phyloP scores from a whole-genome alignment of 2,888 invertebrate species.

The Troglohyphantes excavatus region DNA sequence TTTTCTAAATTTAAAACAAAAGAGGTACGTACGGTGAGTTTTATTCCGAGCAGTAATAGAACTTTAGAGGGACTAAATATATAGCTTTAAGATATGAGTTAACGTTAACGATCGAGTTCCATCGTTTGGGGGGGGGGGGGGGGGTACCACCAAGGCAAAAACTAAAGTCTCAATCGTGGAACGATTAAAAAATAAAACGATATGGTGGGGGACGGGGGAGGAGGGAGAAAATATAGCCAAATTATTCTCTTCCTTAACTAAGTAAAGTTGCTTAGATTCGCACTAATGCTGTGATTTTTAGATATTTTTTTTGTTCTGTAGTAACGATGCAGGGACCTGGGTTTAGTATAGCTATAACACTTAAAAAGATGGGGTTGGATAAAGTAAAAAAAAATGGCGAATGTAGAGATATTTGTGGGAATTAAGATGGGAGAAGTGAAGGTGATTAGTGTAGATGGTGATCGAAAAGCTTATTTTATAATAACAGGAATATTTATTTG shows the following conservation, averaged over 20 bases:
- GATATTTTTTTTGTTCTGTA: constrained; percentile 23
- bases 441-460: constrained; percentile 37
- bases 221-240: constrained; percentile 53
- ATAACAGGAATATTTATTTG: constrained; percentile 55
- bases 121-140: not conserved
- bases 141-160: not conserved
- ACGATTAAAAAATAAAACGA: constrained; percentile 71
- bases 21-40: constrained; percentile 24
- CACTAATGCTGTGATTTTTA: constrained; percentile 67
- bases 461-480: constrained; percentile 66
- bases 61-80: constrained; percentile 50
- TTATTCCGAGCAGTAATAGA: constrained; percentile 38
- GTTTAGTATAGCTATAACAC: constrained; percentile 66
- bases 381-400: constrained; percentile 25
- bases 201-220: not conserved
- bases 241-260: constrained; percentile 67
- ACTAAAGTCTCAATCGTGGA: constrained; percentile 41
- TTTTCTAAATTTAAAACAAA: constrained; percentile 56
- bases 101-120: constrained; percentile 40
- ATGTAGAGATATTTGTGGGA: constrained; percentile 19
- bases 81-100: constrained; percentile 40
- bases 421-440: constrained; percentile 16
- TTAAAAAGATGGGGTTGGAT: constrained; percentile 33
- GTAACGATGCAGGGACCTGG: constrained; percentile 8
- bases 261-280: constrained; percentile 73